Conservation (phyloP, 1,140 invertebrate genomes). For the Sinonovacula constricta region DNA sequence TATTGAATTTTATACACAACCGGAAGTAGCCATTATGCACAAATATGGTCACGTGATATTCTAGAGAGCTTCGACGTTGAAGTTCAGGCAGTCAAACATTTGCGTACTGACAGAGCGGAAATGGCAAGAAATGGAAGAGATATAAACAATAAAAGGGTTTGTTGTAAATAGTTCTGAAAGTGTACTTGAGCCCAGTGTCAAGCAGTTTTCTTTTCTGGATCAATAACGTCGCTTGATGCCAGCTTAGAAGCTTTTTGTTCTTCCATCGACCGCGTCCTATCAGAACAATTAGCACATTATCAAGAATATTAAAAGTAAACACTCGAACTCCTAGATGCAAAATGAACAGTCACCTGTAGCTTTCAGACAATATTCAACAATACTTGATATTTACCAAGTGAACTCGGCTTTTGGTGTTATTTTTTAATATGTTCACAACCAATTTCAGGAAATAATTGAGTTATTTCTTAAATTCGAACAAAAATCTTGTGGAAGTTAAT, state of each 20-base stretch:
- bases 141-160: slow-evolving; percentile 33
- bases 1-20: neutral
- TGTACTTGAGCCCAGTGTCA: slow-evolving; percentile 36
- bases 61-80: slow-evolving; percentile 6
- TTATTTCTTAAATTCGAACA: too few species aligned
- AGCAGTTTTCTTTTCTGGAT: slow-evolving; percentile 5
- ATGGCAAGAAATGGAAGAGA: slow-evolving; percentile 32
- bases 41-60: slow-evolving; percentile 28
- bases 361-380: too few species aligned
- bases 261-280: slow-evolving; percentile 17
- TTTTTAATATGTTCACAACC: too few species aligned
- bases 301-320: neutral
- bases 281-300: slow-evolving; percentile 21
- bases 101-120: slow-evolving; percentile 29
- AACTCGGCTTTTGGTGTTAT: too few species aligned
- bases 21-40: slow-evolving; percentile 28
- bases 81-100: slow-evolving; percentile 23
- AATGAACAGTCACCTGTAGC: too few species aligned
- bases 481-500: too few species aligned
- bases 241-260: slow-evolving; percentile 17
- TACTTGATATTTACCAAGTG: too few species aligned
- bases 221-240: slow-evolving; percentile 31
- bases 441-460: too few species aligned
- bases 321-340: neutral
- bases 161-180: slow-evolving; percentile 29